Evolutionary conservation across 1,140 invertebrate species (phyloP).

Genomic region (Conus ventricosus): DNA sequence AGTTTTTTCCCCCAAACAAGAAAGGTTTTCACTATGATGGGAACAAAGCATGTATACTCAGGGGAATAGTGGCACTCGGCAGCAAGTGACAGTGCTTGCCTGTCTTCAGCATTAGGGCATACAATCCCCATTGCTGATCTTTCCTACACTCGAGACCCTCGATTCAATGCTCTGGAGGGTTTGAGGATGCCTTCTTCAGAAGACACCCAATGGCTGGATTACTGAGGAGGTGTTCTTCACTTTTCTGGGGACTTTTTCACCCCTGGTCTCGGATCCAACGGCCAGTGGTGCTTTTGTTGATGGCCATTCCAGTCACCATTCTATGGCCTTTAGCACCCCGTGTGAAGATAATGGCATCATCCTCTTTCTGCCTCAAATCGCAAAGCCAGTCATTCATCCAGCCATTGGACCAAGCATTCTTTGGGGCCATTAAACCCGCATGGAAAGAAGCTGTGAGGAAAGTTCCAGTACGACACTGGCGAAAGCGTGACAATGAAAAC

Average conservation of each 20-base stretch:
- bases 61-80: too few relatives aligned
- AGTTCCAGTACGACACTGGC: not conserved
- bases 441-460: slow-evolving; percentile 14
- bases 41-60: slow-evolving; percentile 28
- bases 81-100: slow-evolving; percentile 18
- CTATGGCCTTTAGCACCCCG: not conserved
- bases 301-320: not conserved
- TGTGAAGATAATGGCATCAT: slow-evolving; percentile 15
- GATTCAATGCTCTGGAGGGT: slow-evolving; percentile 10
- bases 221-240: too few relatives aligned
- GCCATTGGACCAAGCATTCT: slow-evolving; percentile 27
- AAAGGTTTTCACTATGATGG: slow-evolving; percentile 27
- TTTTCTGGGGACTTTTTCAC: slow-evolving; percentile 3
- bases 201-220: too few relatives aligned
- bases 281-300: not conserved
- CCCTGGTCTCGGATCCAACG: not conserved
- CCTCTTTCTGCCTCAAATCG: slow-evolving; percentile 12
- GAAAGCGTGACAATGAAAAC: too few relatives aligned
- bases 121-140: slow-evolving; percentile 11
- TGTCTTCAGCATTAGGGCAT: slow-evolving; percentile 16
- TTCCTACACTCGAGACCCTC: too few relatives aligned
- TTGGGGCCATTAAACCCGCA: slow-evolving; percentile 27
- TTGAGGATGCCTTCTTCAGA: slow-evolving; percentile 4
- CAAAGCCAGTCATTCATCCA: slow-evolving; percentile 11
- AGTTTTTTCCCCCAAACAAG: slow-evolving; percentile 21